These are phyloP conservation scores for Nannospalax galili DNA, from an alignment of 2,113 vertebrate species.

Conservation along the genomic window DNA sequence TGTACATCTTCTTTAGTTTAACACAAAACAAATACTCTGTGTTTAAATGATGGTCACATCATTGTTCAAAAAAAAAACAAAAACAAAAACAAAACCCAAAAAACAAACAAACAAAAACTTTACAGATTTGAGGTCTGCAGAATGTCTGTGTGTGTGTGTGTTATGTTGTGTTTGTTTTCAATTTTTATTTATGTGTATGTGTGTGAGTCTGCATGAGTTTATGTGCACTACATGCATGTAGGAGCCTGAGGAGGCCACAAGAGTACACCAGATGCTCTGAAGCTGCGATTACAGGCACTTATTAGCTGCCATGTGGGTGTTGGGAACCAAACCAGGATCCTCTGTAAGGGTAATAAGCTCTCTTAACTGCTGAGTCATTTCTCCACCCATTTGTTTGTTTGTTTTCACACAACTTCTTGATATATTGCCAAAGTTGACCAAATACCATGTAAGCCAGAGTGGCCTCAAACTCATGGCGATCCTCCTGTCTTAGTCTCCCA, in stretches of 20 bases:
- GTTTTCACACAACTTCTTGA: not conserved
- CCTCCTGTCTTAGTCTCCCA: not conserved
- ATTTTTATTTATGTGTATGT: not conserved
- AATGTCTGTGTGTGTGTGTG: not conserved
- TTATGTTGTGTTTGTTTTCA: too few relatives aligned
- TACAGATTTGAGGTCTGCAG: not conserved
- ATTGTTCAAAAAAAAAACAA: slow-evolving; percentile 2
- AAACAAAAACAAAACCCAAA: not conserved
- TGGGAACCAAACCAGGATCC: not conserved
- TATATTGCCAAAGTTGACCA: too few relatives aligned
- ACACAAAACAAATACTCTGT: slow-evolving; percentile 31
- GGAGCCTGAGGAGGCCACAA: not conserved
- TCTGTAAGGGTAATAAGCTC: not conserved
- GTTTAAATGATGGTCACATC: slow-evolving; percentile 27
- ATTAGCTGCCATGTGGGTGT: not conserved
- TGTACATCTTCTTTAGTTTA: not conserved
- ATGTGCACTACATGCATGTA: not conserved
- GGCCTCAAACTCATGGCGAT: not conserved
- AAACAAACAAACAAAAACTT: not conserved
- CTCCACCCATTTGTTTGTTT: not conserved
- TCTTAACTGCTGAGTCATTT: not conserved
- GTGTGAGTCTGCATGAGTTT: not conserved
- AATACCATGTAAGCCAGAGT: not conserved
- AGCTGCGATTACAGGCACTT: not conserved
- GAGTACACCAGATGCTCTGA: not conserved